These are phyloP conservation scores for Palythoa heliodiscus DNA, from an alignment of 92 coral and sea anemone species.

Conservation along the genomic window DNA sequence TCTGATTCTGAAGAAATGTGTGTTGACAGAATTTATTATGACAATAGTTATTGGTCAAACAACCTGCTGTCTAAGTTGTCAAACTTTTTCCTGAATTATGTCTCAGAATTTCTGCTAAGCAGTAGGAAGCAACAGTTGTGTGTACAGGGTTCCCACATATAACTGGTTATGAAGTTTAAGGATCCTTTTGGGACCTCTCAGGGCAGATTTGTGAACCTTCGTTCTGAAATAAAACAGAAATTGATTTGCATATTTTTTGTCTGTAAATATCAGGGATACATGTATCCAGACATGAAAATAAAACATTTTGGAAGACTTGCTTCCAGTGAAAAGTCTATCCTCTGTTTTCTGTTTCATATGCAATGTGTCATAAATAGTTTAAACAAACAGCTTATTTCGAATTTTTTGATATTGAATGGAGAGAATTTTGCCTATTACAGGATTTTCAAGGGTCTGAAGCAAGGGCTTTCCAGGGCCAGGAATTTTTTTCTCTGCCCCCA, in stretches of 20 bases:
- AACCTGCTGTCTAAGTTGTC: slow-evolving; percentile 43
- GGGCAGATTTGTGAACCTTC: neutral
- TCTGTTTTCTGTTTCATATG: neutral
- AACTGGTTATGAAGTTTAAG: slow-evolving; percentile 1
- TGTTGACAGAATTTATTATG: slow-evolving; percentile 47
- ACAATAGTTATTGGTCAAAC: slow-evolving; percentile 29
- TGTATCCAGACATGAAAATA: neutral
- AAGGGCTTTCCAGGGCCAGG: too few species aligned
- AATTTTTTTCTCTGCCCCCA: too few species aligned
- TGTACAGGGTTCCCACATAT: slow-evolving; percentile 50
- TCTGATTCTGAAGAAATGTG: slow-evolving; percentile 45
- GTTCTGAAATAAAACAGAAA: neutral
- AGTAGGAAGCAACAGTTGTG: slow-evolving; percentile 35
- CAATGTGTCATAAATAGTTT: neutral
- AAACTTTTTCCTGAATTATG: slow-evolving; percentile 32
- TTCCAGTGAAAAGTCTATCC: neutral
- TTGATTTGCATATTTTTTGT: neutral
- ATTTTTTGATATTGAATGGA: neutral
- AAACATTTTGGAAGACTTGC: neutral
- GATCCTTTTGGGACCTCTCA: neutral
- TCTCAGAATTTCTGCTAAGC: neutral
- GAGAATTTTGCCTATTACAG: too few species aligned
- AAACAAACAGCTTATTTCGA: neutral
- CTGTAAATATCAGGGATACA: neutral
- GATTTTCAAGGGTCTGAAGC: too few species aligned